Percentiles rank a stretch among this genome's conserved stretches.
These are phyloP conservation scores for Butorides virescens DNA, from an alignment of 2,113 vertebrate genomes.

Conservation along the genomic window DNA sequence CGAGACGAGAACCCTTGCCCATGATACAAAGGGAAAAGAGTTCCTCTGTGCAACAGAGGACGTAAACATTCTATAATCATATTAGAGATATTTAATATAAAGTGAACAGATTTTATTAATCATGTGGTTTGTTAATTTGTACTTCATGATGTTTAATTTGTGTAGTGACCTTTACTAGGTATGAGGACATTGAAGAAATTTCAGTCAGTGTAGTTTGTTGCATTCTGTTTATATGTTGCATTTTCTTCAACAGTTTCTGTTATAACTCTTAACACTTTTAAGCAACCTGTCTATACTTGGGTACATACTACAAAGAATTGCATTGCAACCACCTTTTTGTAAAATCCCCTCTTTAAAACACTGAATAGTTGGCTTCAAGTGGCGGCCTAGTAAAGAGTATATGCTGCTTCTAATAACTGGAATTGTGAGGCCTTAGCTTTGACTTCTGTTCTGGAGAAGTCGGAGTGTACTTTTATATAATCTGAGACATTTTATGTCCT, in stretches of 20 bases:
- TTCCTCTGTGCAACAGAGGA: constrained; percentile 46
- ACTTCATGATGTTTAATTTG: constrained; percentile 61
- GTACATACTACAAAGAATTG: neutral
- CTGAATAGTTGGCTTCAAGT: neutral
- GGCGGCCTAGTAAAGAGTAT: constrained; percentile 4
- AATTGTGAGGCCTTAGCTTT: constrained; percentile 82
- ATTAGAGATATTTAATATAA: constrained; percentile 71
- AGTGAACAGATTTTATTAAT: constrained; percentile 75
- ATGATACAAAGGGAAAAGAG: constrained; percentile 72
- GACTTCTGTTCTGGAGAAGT: constrained; percentile 71
- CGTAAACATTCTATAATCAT: constrained; percentile 38
- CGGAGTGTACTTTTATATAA: constrained; percentile 53
- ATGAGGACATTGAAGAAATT: constrained; percentile 31
- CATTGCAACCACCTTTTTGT: neutral
- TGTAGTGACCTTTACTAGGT: constrained; percentile 58
- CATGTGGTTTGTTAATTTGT: constrained; percentile 67
- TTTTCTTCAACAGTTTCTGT: constrained; percentile 9
- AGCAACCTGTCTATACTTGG: neutral
- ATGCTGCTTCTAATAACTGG: constrained; percentile 59
- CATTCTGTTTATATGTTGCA: constrained; percentile 37
- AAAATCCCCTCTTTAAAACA: neutral
- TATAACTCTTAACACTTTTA: neutral
- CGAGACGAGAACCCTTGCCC: neutral
- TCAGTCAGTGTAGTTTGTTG: constrained; percentile 36
- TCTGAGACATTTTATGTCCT: constrained; percentile 46